phyloP scores from a whole-genome alignment of 2,797 vertebrate genomes.

The Epinephelus coioides region DNA sequence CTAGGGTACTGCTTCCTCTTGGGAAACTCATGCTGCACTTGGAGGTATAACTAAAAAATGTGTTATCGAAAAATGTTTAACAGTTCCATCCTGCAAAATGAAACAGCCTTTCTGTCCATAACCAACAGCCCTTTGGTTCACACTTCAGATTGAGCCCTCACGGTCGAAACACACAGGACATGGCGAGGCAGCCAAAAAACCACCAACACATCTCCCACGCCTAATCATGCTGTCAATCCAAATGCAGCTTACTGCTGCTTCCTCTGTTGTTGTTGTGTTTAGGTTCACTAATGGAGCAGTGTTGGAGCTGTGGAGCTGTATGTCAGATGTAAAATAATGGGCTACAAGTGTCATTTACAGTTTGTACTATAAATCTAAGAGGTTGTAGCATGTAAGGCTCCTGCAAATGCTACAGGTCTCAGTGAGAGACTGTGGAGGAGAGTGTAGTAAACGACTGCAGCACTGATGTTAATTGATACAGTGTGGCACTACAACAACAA shows the following conservation, averaged over 20 bases:
- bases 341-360: neutral
- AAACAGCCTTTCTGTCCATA: neutral
- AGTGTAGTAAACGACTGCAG: too few species aligned
- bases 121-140: constrained; percentile 3
- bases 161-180: neutral
- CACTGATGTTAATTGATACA: too few species aligned
- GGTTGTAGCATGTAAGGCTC: neutral
- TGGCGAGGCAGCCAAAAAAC: neutral
- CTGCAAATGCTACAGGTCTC: neutral
- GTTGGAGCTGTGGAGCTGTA: neutral
- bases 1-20: neutral
- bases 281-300: neutral
- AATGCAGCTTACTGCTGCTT: constrained; percentile 9
- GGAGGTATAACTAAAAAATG: neutral
- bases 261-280: neutral
- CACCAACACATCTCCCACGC: constrained; percentile 19
- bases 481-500: too few species aligned
- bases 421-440: neutral
- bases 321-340: neutral
- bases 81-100: neutral
- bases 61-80: neutral
- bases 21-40: neutral
- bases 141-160: constrained; percentile 1
- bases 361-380: neutral
- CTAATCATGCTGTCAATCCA: constrained; percentile 18